These are phyloP conservation scores for Macrotrachela quadricornifera DNA, from an alignment of 1,140 invertebrate species.

Conservation along the genomic window DNA sequence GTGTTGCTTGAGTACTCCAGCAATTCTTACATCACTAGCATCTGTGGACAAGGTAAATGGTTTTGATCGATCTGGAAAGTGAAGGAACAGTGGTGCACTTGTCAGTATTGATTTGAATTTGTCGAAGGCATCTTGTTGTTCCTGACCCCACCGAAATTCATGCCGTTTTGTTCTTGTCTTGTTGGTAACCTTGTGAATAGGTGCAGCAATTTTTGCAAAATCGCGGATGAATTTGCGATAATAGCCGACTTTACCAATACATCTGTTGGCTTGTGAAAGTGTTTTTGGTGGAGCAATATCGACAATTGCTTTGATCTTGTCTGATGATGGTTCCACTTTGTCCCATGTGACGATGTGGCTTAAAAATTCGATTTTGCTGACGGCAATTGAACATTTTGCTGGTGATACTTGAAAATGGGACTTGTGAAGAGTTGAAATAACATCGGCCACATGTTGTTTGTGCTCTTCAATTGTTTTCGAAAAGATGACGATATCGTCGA, in stretches of 20 bases:
- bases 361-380: slow-evolving; percentile 11
- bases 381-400: slow-evolving; percentile 8
- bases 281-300: slow-evolving; percentile 17
- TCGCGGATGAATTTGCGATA: slow-evolving; percentile 15
- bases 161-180: not conserved
- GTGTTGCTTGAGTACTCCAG: too few species aligned
- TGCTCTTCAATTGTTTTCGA: not conserved
- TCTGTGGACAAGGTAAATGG: too few species aligned
- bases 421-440: slow-evolving; percentile 3
- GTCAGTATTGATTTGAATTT: slow-evolving; percentile 15
- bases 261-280: slow-evolving; percentile 13
- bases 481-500: slow-evolving; percentile 4
- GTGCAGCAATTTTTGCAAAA: slow-evolving; percentile 14
- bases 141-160: slow-evolving; percentile 16
- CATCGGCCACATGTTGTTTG: not conserved
- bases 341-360: slow-evolving; percentile 15
- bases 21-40: too few species aligned
- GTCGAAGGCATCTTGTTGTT: slow-evolving; percentile 17
- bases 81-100: too few species aligned
- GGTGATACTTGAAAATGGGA: not conserved
- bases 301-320: slow-evolving; percentile 15
- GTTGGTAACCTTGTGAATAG: slow-evolving; percentile 11
- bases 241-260: slow-evolving; percentile 17
- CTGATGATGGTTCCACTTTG: slow-evolving; percentile 12
- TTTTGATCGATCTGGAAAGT: too few species aligned